Evolutionary conservation across 2,113 vertebrate species (phyloP).

Genomic region (Coptodon rendalli): DNA sequence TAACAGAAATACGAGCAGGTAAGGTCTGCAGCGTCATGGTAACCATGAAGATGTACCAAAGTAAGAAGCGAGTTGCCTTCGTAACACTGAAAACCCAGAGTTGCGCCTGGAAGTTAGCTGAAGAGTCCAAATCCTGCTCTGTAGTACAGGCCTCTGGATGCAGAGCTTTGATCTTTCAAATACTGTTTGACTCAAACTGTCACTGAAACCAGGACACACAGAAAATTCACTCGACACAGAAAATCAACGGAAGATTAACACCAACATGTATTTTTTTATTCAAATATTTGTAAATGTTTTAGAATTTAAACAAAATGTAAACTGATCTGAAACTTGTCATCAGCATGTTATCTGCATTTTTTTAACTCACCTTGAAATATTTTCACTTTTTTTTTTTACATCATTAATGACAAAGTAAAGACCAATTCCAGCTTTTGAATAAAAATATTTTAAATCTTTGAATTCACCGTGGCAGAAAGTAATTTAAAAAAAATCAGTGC

Average conservation of each 20-base stretch:
- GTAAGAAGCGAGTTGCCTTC: background rate
- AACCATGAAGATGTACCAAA: background rate
- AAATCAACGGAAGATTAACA: slow-evolving; percentile 35
- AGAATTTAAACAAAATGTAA: background rate
- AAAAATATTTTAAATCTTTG: background rate
- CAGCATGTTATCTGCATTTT: background rate
- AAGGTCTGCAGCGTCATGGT: background rate
- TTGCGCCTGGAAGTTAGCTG: background rate
- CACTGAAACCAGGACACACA: background rate
- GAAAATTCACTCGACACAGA: background rate
- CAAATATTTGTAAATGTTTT: background rate
- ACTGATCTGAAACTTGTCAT: background rate
- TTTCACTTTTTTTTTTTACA: background rate
- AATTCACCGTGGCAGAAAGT: background rate
- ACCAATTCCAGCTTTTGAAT: background rate
- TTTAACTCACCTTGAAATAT: background rate
- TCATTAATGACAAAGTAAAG: background rate
- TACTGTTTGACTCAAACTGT: background rate
- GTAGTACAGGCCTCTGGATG: background rate
- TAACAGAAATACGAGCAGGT: background rate
- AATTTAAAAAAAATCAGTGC: background rate
- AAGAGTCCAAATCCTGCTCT: background rate
- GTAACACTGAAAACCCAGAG: background rate
- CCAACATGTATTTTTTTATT: slow-evolving; percentile 14
- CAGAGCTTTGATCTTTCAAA: background rate